Base-by-base conservation (phyloP, 1,140 invertebrate species). In the Scylla paramamosain region DNA sequence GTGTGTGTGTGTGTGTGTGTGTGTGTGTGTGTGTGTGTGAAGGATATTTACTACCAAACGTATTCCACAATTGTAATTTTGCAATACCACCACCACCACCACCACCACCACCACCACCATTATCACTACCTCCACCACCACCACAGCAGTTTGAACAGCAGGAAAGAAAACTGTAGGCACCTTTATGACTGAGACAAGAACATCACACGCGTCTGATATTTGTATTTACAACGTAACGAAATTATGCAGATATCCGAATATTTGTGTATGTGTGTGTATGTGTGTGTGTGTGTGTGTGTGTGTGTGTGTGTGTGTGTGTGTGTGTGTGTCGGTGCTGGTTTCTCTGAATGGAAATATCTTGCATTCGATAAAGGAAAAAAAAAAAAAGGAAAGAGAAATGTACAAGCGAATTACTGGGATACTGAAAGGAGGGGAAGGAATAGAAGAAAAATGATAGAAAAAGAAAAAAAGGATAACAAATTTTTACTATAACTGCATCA, bases 1-100 rank as follows among this genome's bases (percentile, higher is more conserved):
- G 67, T 77, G 67, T 77, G 67, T 77, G 67, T 77, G 67, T 77
- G 67, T 77, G n/a, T 77, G 67, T 77, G 67, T 77, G 67, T 77
- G 67, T 77, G 67, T 77, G 67, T 77, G 67, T 77, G 67, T n/a
- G 67, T n/a, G 67, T n/a, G 67, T 77, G 67, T 25, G 25, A 2
- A 8, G 0, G n/a, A 25, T 20, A 77, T n/a, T n/a, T n/a, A 77
- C 67, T 1, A 77, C 67, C 8, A n/a, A 77, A 77, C 4, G 67
- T n/a, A n/a, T 77, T 25, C 20, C 67, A 20, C 52, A 77, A 20
- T 25, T 77, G n/a, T n/a, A n/a, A 77, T 2, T 2, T 77, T 12
- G 67, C 67, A 77, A 25, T n/a, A 77, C 67, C 25, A 77, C 16
- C 67, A 77, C 67, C 67, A 77, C 67, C 67, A 59, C 3, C 52